These are phyloP conservation scores for Mesembrinibis cayennensis DNA, from an alignment of 2,113 vertebrate genomes.

Conservation along the genomic window DNA sequence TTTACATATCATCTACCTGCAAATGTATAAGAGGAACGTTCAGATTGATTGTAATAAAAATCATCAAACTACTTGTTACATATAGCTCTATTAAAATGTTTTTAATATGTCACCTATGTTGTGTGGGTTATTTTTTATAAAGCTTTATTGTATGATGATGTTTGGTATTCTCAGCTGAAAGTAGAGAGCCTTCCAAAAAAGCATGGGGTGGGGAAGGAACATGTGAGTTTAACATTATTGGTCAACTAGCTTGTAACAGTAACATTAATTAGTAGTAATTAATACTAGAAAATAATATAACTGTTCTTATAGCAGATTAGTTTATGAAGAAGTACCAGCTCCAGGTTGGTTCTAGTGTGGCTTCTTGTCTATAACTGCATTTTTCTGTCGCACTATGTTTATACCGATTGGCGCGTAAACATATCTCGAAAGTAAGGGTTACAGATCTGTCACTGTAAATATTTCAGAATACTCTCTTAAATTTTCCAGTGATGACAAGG, in stretches of 20 bases:
- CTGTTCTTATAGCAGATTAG: neutral
- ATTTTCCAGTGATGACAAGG: slow-evolving; percentile 73
- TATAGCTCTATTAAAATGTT: neutral
- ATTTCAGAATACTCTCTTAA: neutral
- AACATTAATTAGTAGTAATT: neutral
- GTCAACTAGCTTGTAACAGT: neutral
- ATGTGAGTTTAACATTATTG: neutral
- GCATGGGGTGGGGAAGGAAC: rapidly evolving
- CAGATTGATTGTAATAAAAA: neutral
- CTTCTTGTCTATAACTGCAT: neutral
- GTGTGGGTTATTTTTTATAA: neutral
- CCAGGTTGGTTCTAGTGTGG: neutral
- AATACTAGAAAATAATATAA: neutral
- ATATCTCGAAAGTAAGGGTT: neutral
- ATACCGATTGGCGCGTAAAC: neutral
- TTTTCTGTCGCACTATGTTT: neutral
- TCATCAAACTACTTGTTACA: neutral
- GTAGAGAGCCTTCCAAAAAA: neutral
- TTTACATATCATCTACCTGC: neutral
- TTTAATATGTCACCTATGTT: neutral
- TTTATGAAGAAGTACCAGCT: neutral
- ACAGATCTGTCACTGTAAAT: neutral
- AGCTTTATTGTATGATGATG: neutral
- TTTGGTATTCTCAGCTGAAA: neutral
- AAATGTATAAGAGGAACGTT: neutral